Evolutionary conservation across 2,113 vertebrate genomes (phyloP).

Genomic region (Dendropsophus ebraccatus): DNA sequence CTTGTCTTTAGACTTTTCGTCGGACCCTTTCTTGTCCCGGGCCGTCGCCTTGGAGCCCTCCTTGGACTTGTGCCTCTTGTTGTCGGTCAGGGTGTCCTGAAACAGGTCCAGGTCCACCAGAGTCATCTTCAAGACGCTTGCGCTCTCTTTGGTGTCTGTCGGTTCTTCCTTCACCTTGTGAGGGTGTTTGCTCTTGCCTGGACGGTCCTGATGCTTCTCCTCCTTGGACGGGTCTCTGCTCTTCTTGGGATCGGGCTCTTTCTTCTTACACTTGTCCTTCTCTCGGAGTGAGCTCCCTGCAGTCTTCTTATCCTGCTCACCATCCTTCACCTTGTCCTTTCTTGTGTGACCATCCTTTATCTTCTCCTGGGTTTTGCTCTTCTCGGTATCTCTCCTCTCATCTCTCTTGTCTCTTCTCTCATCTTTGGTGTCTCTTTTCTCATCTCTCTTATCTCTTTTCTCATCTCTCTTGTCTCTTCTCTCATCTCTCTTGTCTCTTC

Average conservation of each 20-base stretch:
- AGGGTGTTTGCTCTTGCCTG: neutral
- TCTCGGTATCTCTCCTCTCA: too few species aligned
- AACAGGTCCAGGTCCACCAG: conserved; percentile 12
- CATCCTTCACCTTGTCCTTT: neutral
- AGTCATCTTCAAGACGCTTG: neutral
- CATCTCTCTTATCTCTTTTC: too few species aligned
- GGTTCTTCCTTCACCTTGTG: neutral
- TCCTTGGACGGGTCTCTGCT: neutral
- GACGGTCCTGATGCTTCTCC: neutral
- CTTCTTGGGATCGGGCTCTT: neutral
- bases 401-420: too few species aligned
- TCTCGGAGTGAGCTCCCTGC: neutral
- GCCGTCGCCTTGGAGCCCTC: neutral
- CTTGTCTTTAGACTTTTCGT: neutral
- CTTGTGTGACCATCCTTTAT: neutral
- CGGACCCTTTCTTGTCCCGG: neutral
- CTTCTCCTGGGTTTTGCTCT: neutral
- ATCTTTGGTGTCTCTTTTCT: too few species aligned
- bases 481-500: too few species aligned
- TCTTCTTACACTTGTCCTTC: neutral
- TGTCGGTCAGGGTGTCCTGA: neutral
- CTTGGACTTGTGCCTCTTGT: neutral
- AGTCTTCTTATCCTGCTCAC: neutral
- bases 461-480: too few species aligned
- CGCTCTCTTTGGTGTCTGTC: neutral